These are phyloP conservation scores for Lineus longissimus DNA, from an alignment of 1,140 invertebrate species.

Conservation along the genomic window DNA sequence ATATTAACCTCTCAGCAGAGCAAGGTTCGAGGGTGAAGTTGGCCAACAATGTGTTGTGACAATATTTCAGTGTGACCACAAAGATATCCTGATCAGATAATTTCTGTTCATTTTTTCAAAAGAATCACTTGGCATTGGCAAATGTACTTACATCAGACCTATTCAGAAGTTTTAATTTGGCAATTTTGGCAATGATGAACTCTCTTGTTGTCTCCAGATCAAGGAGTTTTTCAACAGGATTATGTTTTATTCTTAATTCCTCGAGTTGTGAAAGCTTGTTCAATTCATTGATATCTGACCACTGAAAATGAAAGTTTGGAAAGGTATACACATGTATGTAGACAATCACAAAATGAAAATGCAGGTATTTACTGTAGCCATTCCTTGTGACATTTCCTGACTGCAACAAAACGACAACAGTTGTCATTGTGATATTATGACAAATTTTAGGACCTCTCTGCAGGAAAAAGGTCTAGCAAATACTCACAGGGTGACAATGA, in stretches of 20 bases:
- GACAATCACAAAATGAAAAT: too few species aligned
- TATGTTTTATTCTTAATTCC: constrained; percentile 69
- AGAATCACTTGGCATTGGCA: too few species aligned
- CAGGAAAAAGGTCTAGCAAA: not conserved
- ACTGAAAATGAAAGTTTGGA: constrained; percentile 59
- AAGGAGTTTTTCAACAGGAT: constrained; percentile 67
- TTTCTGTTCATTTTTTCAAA: too few species aligned
- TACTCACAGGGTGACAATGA: not conserved
- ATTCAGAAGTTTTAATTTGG: constrained; percentile 55
- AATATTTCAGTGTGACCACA: too few species aligned
- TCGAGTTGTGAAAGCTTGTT: constrained; percentile 71
- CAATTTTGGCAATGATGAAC: constrained; percentile 71
- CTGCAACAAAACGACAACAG: constrained; percentile 7
- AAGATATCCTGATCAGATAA: too few species aligned
- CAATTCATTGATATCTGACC: constrained; percentile 75
- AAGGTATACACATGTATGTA: too few species aligned
- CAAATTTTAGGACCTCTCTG: not conserved
- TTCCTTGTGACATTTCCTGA: too few species aligned
- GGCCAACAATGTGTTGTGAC: too few species aligned
- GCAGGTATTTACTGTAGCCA: too few species aligned
- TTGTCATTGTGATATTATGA: not conserved
- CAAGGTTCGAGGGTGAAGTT: too few species aligned
- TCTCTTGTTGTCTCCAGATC: constrained; percentile 69
- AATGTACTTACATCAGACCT: constrained; percentile 35
- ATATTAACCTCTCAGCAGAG: too few species aligned